Percentiles rank a stretch among this genome's conserved stretches.
phyloP scores from a whole-genome alignment of 1,140 invertebrate species.

The Hyphantria cunea region DNA sequence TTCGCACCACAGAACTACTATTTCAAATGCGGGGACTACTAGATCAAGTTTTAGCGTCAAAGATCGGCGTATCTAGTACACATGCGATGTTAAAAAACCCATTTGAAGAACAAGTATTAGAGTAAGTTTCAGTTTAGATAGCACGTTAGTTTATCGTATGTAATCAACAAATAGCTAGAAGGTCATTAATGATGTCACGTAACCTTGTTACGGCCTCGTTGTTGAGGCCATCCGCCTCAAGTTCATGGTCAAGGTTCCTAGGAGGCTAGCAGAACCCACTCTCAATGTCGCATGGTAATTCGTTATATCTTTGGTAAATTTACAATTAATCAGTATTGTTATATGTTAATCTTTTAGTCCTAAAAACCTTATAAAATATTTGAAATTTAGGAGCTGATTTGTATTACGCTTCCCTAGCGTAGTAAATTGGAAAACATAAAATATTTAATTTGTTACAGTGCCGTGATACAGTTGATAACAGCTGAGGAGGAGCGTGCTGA shows the following conservation, averaged over 20 bases:
- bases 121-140: constrained; percentile 45
- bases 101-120: constrained; percentile 63
- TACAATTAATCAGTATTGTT: no score
- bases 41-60: constrained; percentile 62
- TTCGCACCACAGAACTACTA: constrained; percentile 47
- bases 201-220: constrained; percentile 20
- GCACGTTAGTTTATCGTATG: background rate
- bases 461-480: constrained; percentile 65
- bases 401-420: no score
- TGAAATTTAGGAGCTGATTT: no score
- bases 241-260: constrained; percentile 18
- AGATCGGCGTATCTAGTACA: constrained; percentile 41
- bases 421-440: no score
- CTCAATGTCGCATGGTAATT: background rate
- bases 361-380: no score
- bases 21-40: constrained; percentile 52
- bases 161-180: constrained; percentile 6
- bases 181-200: constrained; percentile 6
- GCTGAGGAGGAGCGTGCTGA: constrained; percentile 67
- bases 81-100: constrained; percentile 35
- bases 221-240: constrained; percentile 6
- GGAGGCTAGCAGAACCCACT: constrained; percentile 1
- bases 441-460: constrained; percentile 52
- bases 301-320: no score
- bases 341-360: no score